phyloP scores from a whole-genome alignment of 2,888 invertebrate genomes.

The Danaus chrysippus region DNA sequence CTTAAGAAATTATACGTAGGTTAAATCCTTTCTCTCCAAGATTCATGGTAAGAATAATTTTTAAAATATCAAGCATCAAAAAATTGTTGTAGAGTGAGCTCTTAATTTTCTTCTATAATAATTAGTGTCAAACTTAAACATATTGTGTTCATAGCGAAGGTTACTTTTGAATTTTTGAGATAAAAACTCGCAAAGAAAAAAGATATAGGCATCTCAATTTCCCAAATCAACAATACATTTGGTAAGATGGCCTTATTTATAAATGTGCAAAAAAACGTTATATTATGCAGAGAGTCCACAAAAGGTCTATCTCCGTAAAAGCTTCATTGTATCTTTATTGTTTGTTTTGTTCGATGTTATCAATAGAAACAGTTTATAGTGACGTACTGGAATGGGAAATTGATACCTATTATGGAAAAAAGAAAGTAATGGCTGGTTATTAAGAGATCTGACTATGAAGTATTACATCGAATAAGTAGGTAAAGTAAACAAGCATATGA shows the following conservation, averaged over 20 bases:
- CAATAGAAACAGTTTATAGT: constrained; percentile 40
- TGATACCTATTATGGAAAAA: not conserved
- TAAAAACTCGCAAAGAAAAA: not conserved
- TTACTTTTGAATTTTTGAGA: not conserved
- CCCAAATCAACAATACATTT: not conserved
- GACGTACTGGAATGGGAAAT: constrained; percentile 11
- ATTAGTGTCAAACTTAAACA: too few relatives aligned
- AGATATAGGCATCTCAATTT: constrained; percentile 2
- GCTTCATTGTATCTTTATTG: constrained; percentile 65
- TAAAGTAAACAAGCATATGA: not conserved
- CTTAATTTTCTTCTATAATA: too few relatives aligned
- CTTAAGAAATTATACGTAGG: too few relatives aligned
- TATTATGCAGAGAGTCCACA: constrained; percentile 57
- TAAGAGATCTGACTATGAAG: not conserved
- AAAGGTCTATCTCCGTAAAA: constrained; percentile 62
- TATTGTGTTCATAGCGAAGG: not conserved
- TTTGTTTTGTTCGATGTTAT: constrained; percentile 56
- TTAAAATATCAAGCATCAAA: too few relatives aligned
- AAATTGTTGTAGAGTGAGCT: too few relatives aligned
- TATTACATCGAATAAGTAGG: not conserved
- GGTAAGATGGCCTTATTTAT: not conserved
- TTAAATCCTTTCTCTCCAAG: too few relatives aligned
- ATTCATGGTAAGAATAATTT: too few relatives aligned
- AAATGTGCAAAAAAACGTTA: constrained; percentile 12
- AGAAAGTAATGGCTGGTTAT: constrained; percentile 5